Evolutionary conservation across 2,888 invertebrate species (phyloP), one percentile per base, ranked within the genome.

Genomic region (Chironomus tentans): DNA sequence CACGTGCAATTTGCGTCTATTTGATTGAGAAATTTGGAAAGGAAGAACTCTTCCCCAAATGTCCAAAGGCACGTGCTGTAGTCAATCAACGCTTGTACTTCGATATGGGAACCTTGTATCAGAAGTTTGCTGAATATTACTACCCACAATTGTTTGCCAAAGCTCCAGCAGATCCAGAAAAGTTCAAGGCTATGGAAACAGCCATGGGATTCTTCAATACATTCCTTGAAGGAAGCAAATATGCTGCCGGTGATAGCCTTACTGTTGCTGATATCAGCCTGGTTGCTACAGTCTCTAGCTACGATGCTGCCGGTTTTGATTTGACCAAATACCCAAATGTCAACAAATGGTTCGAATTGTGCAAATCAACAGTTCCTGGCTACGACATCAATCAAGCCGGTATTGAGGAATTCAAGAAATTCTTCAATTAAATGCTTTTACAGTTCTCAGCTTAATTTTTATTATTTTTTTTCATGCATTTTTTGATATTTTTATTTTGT

Each of bases 81-180:
- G 90, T 95, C 70, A 92, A 95, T 83, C 91, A 92, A 81, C 87
- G 91, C 76, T 84, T 94, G 77, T 92, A 90, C 84, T 94, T 94
- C 82, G 94, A 94, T 80, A 87, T 91, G 81, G 92, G 91, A 24
- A 91, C 90, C 0, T 84, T 95, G 4, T 92, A 90, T 83, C 85
- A 87, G 77, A 86, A 89, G 80, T 90, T 92, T 79, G 85, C 86
- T 4, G 90, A 91, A 77, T 91, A 90, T 81, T 91, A 91, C 80
- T 88, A 89, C 80, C 89, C 90, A 28, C 87, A 89, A 81, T 79
- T 89, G 18, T 88, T 90, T 79, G 87, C 85, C 3, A 88, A 88
- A 77, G 86, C 85, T 4, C 87, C 89, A 28, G 87, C 87, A 10
- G 91, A 92, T 81, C 87, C 88, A 68, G 89, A 88, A 18, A 91